Conservation (phyloP, 2,888 invertebrate genomes). For the Osmoderma eremita region DNA sequence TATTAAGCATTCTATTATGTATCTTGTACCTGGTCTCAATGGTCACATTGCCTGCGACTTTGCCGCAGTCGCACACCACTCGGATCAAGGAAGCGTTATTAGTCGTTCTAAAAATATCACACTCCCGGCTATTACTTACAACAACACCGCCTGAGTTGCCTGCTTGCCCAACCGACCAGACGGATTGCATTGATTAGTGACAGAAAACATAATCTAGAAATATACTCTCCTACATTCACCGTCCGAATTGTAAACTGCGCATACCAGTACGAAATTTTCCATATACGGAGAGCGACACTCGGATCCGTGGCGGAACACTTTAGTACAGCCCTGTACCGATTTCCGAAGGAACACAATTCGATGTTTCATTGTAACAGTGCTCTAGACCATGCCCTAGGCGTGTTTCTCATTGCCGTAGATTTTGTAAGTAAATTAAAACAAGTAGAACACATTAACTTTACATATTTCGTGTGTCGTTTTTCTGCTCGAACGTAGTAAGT, state of each 20-base stretch:
- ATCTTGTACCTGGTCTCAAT: constrained; percentile 59
- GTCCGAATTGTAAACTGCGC: constrained; percentile 18
- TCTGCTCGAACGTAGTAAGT: neutral
- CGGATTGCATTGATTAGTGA: constrained; percentile 53
- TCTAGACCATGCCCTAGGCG: constrained; percentile 39
- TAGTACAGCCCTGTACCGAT: constrained; percentile 29
- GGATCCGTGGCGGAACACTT: constrained; percentile 21
- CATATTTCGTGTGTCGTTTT: neutral
- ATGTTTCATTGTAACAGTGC: constrained; percentile 39
- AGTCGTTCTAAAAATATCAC: constrained; percentile 62
- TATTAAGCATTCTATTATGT: constrained; percentile 63
- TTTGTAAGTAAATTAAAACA: constrained; percentile 37
- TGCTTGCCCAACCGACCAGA: constrained; percentile 43
- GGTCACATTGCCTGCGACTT: constrained; percentile 50
- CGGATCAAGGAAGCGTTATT: constrained; percentile 58
- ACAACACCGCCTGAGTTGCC: constrained; percentile 38
- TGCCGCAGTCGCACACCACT: constrained; percentile 48
- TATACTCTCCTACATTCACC: constrained; percentile 14
- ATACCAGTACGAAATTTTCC: constrained; percentile 26
- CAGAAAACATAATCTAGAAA: constrained; percentile 40
- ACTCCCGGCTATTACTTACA: constrained; percentile 39
- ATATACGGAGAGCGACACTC: constrained; percentile 16
- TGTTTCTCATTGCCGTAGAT: constrained; percentile 35
- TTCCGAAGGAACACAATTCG: constrained; percentile 21
- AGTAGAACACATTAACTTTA: constrained; percentile 4